Evolutionary conservation across 2,113 vertebrate species (phyloP), one percentile per base, ranked within the genome.

Genomic region (Taurulus bubalis): DNA sequence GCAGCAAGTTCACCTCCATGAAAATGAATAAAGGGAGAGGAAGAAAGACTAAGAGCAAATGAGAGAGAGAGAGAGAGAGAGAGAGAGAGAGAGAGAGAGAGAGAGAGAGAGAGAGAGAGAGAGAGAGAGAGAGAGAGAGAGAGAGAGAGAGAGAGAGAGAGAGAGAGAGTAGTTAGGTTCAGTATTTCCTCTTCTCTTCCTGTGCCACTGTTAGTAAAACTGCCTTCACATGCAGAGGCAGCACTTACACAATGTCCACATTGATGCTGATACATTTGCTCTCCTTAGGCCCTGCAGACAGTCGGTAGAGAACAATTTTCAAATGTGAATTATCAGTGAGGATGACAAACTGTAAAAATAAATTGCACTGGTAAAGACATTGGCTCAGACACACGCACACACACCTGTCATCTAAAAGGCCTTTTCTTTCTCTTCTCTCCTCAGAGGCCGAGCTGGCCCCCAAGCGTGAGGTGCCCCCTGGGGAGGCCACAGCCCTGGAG

Each of bases 401-500:
- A 8, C 55, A 51, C 26, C 34, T 63, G 28, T 10, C 38, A 45
- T 6, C 9, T 62, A 47, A 47, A 64, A 55, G 45, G 49, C 7
- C 24, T 22, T 71, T 70, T n/a, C 9, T 55, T 28, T 51, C 14
- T 71, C 28, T 28, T 24, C 53, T 69, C 64, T 72, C 40, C 20
- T 62, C 63, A 95, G 95, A 95, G 84, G 94, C 94, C 0, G 94
- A 95, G 76, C 70, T 95, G 78, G 94, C 93, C 58, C 85, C 93
- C 8, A 95, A 95, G 69, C 93, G 86, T 12, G 95, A 95, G 77
- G 92, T 79, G 8, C 88, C 93, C 20, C 79, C 96, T 2, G 96
- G 95, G 20, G 97, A 99, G 90, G 96, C 97, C 84, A 98, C 97
- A 60, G 97, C 98, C 12, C 87, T 99, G 92, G 98, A 99, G 93